Percentiles rank a stretch among this genome's conserved stretches.
Evolutionary conservation across 2,797 vertebrate species (phyloP).

Genomic region (Eulemur albifrons): DNA sequence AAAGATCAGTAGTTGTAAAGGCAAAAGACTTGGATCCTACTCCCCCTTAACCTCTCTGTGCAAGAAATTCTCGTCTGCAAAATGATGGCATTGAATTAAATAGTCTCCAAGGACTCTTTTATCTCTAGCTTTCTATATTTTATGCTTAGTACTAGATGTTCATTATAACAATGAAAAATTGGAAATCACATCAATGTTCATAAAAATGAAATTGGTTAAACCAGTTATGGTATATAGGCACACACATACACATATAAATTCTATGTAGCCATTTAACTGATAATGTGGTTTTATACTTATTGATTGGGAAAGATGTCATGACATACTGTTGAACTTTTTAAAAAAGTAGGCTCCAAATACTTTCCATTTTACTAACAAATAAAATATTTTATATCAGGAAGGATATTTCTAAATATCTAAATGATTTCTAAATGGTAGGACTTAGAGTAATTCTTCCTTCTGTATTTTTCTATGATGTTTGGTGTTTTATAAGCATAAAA

Average conservation of each 20-base stretch:
- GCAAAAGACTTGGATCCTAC: neutral
- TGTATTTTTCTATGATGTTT: conserved; percentile 20
- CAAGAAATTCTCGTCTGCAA: neutral
- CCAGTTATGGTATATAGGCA: neutral
- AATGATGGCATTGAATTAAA: neutral
- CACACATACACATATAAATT: neutral
- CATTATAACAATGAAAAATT: conserved; percentile 6
- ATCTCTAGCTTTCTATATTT: neutral
- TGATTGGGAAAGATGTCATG: neutral
- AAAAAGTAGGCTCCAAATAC: neutral
- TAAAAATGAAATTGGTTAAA: conserved; percentile 37
- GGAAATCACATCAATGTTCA: neutral
- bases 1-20: neutral
- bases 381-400: neutral
- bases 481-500: neutral
- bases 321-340: neutral
- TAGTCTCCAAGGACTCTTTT: neutral
- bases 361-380: conserved; percentile 23
- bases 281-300: conserved; percentile 33
- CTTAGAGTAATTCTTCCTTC: conserved; percentile 1
- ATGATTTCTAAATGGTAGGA: conserved; percentile 4
- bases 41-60: neutral
- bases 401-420: neutral
- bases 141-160: neutral
- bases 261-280: neutral